phyloP scores from a whole-genome alignment of 2,797 vertebrate genomes.

The Lepilemur ruficaudatus region DNA sequence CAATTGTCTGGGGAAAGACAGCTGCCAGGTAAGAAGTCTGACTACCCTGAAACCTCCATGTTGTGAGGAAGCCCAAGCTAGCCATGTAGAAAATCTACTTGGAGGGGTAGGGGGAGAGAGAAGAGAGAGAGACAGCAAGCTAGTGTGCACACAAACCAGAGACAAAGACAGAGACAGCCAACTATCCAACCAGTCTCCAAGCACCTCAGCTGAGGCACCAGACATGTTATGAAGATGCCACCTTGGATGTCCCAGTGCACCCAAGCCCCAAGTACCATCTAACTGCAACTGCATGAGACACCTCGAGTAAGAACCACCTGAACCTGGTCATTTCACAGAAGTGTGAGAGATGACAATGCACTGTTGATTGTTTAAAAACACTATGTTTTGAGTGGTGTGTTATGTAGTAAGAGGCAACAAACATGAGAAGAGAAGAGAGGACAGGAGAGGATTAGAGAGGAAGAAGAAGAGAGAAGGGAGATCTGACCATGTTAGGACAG shows the following conservation, averaged over 20 bases:
- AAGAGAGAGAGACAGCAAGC: neutral
- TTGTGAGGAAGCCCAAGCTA: neutral
- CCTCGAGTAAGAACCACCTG: neutral
- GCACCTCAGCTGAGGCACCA: neutral
- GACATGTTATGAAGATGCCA: rapidly evolving
- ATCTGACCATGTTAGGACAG: neutral
- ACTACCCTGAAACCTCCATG: neutral
- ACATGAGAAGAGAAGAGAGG: neutral
- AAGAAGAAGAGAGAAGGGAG: neutral
- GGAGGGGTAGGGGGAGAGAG: neutral
- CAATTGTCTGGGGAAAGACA: neutral
- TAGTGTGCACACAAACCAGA: neutral
- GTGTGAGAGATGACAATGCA: neutral
- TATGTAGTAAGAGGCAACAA: neutral
- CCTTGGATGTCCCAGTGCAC: neutral
- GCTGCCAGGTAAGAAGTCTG: neutral
- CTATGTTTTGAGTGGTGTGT: neutral
- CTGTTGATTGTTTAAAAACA: neutral
- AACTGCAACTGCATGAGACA: rapidly evolving
- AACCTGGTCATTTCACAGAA: neutral
- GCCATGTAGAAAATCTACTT: neutral
- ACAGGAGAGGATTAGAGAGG: neutral
- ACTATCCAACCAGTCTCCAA: too few species aligned
- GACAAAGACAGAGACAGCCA: neutral
- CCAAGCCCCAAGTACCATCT: neutral